Evolutionary conservation across 2,113 vertebrate genomes (phyloP).

Genomic region (Emydura subglobosa): DNA sequence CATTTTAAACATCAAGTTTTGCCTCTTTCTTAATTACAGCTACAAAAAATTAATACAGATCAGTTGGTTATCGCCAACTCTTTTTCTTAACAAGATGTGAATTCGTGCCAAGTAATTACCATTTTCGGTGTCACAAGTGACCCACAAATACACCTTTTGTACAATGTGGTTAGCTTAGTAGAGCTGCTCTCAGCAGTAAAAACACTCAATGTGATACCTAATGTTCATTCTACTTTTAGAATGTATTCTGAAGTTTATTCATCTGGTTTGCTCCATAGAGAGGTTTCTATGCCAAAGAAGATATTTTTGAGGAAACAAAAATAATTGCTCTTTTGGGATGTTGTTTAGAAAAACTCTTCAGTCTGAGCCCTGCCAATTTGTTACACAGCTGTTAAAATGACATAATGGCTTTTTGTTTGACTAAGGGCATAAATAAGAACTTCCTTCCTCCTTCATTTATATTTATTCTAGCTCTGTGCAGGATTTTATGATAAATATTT

Average conservation of each 20-base stretch:
- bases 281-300: constrained; percentile 44
- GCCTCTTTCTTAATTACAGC: not conserved
- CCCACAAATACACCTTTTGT: not conserved
- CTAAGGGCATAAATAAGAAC: constrained; percentile 51
- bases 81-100: constrained; percentile 34
- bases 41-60: constrained; percentile 9
- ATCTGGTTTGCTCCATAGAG: constrained; percentile 20
- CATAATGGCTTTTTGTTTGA: constrained; percentile 60
- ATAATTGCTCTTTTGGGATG: constrained; percentile 68
- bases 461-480: constrained; percentile 14
- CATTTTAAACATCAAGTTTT: not conserved
- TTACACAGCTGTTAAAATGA: constrained; percentile 73
- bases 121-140: constrained; percentile 37
- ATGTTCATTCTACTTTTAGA: not conserved
- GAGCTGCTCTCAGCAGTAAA: constrained; percentile 40
- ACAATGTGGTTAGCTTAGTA: constrained; percentile 27
- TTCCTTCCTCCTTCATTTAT: constrained; percentile 70
- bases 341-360: constrained; percentile 40
- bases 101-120: constrained; percentile 45
- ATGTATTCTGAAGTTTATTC: constrained; percentile 47
- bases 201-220: constrained; percentile 11
- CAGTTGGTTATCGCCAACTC: not conserved
- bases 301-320: constrained; percentile 69
- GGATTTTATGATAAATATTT: constrained; percentile 29
- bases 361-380: constrained; percentile 53